Evolutionary conservation across 2,797 vertebrate genomes (phyloP).

Genomic region (Mormyrops attenuatus): DNA sequence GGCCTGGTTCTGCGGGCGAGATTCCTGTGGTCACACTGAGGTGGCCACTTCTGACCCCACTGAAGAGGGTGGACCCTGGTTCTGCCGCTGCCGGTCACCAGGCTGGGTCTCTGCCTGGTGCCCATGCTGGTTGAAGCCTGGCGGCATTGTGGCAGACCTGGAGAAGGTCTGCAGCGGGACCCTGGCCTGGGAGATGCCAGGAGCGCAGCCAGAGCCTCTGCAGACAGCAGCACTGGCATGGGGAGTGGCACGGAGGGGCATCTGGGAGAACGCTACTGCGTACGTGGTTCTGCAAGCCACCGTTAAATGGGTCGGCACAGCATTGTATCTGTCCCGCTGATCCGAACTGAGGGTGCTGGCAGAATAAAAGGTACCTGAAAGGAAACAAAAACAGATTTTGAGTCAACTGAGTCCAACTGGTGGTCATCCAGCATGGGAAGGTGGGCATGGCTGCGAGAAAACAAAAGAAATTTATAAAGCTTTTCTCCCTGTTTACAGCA

Average conservation of each 20-base stretch:
- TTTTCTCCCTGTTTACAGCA: neutral
- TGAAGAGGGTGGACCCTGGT: constrained; percentile 44
- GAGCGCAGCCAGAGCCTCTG: constrained; percentile 52
- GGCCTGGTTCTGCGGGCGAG: neutral
- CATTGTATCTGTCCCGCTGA: constrained; percentile 43
- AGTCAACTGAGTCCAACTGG: neutral
- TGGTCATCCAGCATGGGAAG: neutral
- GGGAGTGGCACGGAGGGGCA: constrained; percentile 50
- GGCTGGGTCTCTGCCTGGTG: constrained; percentile 33
- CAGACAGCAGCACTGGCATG: constrained; percentile 41
- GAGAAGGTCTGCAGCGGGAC: constrained; percentile 54
- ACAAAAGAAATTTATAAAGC: neutral
- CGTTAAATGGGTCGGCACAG: constrained; percentile 46
- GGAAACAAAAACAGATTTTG: constrained; percentile 12
- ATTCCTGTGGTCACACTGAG: constrained; percentile 53
- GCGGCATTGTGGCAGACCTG: constrained; percentile 50
- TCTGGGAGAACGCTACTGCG: constrained; percentile 50
- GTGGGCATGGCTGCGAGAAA: neutral
- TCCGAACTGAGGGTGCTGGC: constrained; percentile 45
- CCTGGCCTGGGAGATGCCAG: constrained; percentile 43
- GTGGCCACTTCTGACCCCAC: constrained; percentile 59
- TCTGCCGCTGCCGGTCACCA: constrained; percentile 37
- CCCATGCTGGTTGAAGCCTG: constrained; percentile 36
- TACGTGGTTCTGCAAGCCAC: constrained; percentile 52
- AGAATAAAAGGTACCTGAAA: constrained; percentile 46